Conservation (phyloP, 2,888 invertebrate genomes). For the Sesia apiformis region DNA sequence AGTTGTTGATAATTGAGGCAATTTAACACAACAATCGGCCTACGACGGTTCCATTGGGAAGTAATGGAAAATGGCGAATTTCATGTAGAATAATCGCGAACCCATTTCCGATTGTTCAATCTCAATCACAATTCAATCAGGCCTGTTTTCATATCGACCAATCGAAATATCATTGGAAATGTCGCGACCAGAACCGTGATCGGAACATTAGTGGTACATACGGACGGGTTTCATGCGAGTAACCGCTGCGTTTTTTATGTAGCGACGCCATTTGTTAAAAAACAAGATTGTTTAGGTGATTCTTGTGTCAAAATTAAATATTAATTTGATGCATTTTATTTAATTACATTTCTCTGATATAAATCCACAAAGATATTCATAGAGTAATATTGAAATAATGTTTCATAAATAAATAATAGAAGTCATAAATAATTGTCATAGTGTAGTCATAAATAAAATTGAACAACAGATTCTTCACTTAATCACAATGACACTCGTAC, state of each 20-base stretch:
- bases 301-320: no score
- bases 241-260: neutral
- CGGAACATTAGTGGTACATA: neutral
- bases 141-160: conserved; percentile 45
- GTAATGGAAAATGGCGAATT: conserved; percentile 1
- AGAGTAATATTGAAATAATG: no score
- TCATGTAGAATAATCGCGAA: conserved; percentile 11
- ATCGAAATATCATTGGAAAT: conserved; percentile 47
- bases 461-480: no score
- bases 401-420: no score
- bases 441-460: no score
- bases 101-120: conserved; percentile 24
- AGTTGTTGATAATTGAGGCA: neutral
- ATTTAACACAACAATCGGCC: neutral
- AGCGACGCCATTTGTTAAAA: no score
- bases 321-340: no score
- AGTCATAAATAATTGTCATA: no score
- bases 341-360: no score
- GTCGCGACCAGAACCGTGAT: conserved; percentile 31
- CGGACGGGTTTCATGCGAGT: neutral
- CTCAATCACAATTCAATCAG: conserved; percentile 51
- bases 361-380: no score
- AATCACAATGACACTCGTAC: no score
- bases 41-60: neutral
- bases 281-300: no score